These are phyloP conservation scores for Mechanitis mazaeus DNA, from an alignment of 2,888 invertebrate species.

Conservation along the genomic window DNA sequence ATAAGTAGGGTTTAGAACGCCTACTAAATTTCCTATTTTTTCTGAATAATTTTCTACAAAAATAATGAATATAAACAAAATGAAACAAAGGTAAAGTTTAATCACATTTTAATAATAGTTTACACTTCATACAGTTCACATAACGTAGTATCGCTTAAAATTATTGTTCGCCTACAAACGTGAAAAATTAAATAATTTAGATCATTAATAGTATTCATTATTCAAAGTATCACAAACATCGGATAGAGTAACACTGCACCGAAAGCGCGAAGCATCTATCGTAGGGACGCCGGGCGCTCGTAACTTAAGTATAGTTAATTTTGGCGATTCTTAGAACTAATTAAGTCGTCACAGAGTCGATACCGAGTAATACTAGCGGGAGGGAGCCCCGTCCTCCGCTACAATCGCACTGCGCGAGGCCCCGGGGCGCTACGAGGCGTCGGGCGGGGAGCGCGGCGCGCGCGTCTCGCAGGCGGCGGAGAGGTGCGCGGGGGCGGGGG, in stretches of 20 bases:
- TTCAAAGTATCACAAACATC: constrained; percentile 75
- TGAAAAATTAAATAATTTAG: constrained; percentile 77
- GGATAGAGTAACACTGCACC: constrained; percentile 69
- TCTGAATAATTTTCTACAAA: background rate
- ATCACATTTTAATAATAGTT: constrained; percentile 68
- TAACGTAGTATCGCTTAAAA: constrained; percentile 63
- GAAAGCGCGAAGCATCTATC: constrained; percentile 70
- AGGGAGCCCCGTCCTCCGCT: background rate
- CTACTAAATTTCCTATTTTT: too few relatives aligned
- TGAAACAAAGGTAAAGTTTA: constrained; percentile 44
- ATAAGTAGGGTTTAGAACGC: too few relatives aligned
- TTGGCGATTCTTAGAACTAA: constrained; percentile 32
- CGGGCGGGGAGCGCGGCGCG: constrained; percentile 9
- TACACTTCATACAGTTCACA: constrained; percentile 63
- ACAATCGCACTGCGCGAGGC: constrained; percentile 1
- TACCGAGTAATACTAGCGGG: constrained; percentile 20
- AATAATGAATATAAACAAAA: constrained; percentile 20
- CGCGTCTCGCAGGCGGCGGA: constrained; percentile 26
- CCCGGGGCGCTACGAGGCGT: constrained; percentile 33
- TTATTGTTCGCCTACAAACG: constrained; percentile 68
- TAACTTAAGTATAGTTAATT: constrained; percentile 24
- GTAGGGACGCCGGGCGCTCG: constrained; percentile 29
- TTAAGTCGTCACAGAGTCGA: constrained; percentile 26
- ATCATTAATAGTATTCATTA: constrained; percentile 72
- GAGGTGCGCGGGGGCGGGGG: constrained; percentile 17